These are phyloP conservation scores for Eidolon helvum DNA, from an alignment of 2,113 vertebrate species.

Conservation along the genomic window DNA sequence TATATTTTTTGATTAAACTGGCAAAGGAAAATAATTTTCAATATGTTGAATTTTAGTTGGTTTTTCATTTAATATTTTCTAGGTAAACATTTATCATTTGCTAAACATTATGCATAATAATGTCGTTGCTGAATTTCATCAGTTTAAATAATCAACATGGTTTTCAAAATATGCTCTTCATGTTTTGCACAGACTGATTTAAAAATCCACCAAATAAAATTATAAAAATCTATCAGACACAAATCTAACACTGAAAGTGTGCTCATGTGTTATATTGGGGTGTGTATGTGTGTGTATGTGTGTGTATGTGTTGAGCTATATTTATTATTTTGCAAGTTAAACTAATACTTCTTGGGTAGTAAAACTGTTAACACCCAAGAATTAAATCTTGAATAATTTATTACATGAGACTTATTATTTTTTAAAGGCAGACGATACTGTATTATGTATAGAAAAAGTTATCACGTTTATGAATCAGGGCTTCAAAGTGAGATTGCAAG, in stretches of 20 bases:
- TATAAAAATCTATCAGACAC: background rate
- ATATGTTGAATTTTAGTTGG: background rate
- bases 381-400: background rate
- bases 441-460: background rate
- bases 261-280: background rate
- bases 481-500: background rate
- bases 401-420: background rate
- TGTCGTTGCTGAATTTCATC: background rate
- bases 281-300: background rate
- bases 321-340: background rate
- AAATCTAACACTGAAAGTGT: background rate
- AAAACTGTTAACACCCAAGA: background rate
- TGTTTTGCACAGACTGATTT: background rate
- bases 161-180: background rate
- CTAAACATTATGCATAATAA: background rate
- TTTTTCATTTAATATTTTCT: background rate
- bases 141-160: background rate
- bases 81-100: background rate
- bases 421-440: background rate
- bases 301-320: background rate
- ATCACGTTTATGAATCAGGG: background rate
- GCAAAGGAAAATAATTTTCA: background rate
- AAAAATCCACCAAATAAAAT: background rate
- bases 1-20: background rate
- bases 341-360: background rate